These are phyloP conservation scores for Bombus soroeensis DNA, from an alignment of 1,140 invertebrate species.

Conservation along the genomic window DNA sequence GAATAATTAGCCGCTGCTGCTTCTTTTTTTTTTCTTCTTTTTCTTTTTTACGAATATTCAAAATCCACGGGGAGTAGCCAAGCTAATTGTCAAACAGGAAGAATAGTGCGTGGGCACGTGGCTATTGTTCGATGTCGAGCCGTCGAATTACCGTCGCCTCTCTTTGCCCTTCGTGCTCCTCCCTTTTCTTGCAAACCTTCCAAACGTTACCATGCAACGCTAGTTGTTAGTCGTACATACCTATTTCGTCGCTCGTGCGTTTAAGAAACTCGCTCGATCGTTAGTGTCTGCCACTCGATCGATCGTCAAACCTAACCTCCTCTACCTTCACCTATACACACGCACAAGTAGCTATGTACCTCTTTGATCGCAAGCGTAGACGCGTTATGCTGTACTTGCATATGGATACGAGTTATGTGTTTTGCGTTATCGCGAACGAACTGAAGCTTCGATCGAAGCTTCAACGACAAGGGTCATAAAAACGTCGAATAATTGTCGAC, in stretches of 20 bases:
- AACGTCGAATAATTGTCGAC: constrained; percentile 42
- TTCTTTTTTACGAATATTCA: neutral
- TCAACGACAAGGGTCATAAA: constrained; percentile 19
- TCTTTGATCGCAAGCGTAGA: neutral
- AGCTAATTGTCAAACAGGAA: constrained; percentile 51
- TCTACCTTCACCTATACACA: too few relatives aligned
- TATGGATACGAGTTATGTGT: too few relatives aligned
- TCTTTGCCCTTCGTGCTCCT: neutral
- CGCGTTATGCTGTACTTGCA: neutral
- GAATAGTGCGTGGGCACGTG: constrained; percentile 54
- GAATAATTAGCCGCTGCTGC: constrained; percentile 26
- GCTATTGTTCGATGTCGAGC: constrained; percentile 40
- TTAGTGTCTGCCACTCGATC: neutral
- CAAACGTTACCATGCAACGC: neutral
- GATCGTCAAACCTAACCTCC: neutral
- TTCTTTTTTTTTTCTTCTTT: neutral
- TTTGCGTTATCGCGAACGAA: neutral
- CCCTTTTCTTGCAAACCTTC: neutral
- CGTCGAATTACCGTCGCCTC: neutral
- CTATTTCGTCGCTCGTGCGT: neutral
- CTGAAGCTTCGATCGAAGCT: constrained; percentile 27
- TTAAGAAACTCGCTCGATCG: neutral
- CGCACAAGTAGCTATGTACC: neutral
- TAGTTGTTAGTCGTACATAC: too few relatives aligned
- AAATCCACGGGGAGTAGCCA: constrained; percentile 15